Evolutionary conservation across 2,113 vertebrate genomes (phyloP).

Genomic region (Apodemus sylvaticus): DNA sequence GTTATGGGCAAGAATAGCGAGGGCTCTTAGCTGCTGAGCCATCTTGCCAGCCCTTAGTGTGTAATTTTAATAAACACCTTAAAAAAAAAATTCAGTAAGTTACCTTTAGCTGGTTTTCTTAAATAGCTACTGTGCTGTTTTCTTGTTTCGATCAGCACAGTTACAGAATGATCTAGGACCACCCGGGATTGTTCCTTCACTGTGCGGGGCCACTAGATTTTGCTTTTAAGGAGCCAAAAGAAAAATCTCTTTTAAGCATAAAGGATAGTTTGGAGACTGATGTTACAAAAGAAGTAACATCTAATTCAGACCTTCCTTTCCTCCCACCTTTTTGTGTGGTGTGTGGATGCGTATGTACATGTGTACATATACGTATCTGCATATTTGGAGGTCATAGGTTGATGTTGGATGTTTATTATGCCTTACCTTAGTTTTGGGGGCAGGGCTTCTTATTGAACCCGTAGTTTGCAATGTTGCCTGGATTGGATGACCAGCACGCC

Average conservation of each 20-base stretch:
- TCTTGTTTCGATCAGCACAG: background rate
- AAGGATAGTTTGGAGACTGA: constrained; percentile 31
- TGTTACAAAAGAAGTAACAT: background rate
- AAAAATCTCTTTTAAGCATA: constrained; percentile 1
- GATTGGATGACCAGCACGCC: background rate
- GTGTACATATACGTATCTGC: background rate
- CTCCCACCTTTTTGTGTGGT: background rate
- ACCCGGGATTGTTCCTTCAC: constrained; percentile 20
- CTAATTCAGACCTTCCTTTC: background rate
- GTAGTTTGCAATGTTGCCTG: background rate
- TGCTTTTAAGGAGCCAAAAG: constrained; percentile 25
- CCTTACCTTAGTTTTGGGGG: background rate
- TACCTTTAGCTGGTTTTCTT: constrained; percentile 16
- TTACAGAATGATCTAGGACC: background rate
- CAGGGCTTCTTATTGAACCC: background rate
- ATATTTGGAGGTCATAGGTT: background rate
- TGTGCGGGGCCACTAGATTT: background rate
- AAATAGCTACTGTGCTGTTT: background rate
- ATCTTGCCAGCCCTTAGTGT: background rate
- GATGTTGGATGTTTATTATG: too few relatives aligned
- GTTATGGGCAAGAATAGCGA: background rate
- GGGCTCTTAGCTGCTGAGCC: background rate
- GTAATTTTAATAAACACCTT: background rate
- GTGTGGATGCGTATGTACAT: background rate
- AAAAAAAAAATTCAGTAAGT: background rate